phyloP scores from a whole-genome alignment of 2,113 vertebrate species.

The Malurus cyaneus region DNA sequence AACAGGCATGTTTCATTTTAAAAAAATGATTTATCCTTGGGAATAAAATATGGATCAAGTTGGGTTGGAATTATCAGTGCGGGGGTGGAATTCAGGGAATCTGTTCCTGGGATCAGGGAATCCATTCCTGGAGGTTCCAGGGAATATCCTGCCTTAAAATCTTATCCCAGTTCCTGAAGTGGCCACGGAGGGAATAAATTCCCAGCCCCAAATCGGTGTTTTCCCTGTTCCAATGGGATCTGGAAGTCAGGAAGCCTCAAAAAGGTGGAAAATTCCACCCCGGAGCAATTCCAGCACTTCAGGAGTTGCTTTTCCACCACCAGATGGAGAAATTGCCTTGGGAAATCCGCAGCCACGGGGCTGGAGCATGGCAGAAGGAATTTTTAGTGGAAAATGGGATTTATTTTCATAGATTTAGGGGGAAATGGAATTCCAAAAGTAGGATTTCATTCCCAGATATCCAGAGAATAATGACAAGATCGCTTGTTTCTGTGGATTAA shows the following conservation, averaged over 20 bases:
- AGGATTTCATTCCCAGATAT: not conserved
- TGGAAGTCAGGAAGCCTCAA: not conserved
- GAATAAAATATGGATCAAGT: not conserved
- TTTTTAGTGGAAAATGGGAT: too few relatives aligned
- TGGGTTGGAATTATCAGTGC: too few relatives aligned
- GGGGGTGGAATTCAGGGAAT: not conserved
- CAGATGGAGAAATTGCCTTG: conserved; percentile 18
- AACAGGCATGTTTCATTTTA: too few relatives aligned
- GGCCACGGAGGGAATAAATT: not conserved
- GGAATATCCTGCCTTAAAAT: not conserved
- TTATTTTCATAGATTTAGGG: fast-evolving
- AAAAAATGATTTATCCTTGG: not conserved
- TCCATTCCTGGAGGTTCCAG: not conserved
- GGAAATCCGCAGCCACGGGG: not conserved
- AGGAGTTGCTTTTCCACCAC: not conserved
- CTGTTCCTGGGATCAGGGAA: not conserved
- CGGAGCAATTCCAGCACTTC: not conserved
- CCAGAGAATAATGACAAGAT: not conserved
- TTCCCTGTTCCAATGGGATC: not conserved
- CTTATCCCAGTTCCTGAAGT: not conserved
- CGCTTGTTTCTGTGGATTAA: not conserved
- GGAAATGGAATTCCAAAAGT: not conserved
- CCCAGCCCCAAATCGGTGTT: fast-evolving
- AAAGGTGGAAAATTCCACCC: not conserved
- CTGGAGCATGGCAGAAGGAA: not conserved